These are phyloP conservation scores for Cisticola juncidis DNA, from an alignment of 2,113 vertebrate species.

Conservation along the genomic window DNA sequence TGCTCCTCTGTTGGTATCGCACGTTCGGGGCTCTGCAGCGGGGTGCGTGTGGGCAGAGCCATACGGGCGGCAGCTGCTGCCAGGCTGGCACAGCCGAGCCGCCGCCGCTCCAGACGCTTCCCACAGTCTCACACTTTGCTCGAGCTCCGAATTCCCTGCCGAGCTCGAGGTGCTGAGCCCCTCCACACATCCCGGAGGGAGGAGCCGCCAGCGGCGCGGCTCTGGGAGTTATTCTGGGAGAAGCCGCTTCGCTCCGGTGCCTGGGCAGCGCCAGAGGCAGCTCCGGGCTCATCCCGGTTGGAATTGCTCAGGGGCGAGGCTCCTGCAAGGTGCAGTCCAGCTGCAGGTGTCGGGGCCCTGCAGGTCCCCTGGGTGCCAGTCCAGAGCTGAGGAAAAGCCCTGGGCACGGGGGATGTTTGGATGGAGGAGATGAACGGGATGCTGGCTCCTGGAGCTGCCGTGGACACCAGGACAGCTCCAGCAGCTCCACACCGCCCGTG, in stretches of 20 bases:
- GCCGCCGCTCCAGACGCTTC: slow-evolving; percentile 11
- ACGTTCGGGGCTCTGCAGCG: slow-evolving; percentile 31
- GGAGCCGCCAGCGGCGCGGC: background rate
- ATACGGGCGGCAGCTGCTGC: slow-evolving; percentile 60
- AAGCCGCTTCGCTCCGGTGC: accelerated
- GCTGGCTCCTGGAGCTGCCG: background rate
- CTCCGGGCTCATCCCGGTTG: background rate
- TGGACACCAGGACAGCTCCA: background rate
- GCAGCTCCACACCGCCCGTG: background rate
- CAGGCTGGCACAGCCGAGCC: slow-evolving; percentile 42
- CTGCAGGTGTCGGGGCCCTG: background rate
- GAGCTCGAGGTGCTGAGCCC: background rate
- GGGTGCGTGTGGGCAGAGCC: slow-evolving; percentile 57
- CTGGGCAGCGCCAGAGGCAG: background rate
- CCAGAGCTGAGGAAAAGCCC: background rate
- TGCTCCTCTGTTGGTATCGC: slow-evolving; percentile 60
- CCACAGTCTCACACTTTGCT: slow-evolving; percentile 56
- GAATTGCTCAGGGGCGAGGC: background rate
- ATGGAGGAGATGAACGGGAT: background rate
- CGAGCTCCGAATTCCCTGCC: background rate
- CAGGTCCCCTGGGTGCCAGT: background rate
- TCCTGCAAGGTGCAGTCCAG: accelerated
- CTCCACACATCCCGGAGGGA: background rate
- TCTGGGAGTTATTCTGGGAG: background rate
- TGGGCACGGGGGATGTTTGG: accelerated